Evolutionary conservation across 2,888 invertebrate genomes (phyloP).

Genomic region (Aphodius granarius): DNA sequence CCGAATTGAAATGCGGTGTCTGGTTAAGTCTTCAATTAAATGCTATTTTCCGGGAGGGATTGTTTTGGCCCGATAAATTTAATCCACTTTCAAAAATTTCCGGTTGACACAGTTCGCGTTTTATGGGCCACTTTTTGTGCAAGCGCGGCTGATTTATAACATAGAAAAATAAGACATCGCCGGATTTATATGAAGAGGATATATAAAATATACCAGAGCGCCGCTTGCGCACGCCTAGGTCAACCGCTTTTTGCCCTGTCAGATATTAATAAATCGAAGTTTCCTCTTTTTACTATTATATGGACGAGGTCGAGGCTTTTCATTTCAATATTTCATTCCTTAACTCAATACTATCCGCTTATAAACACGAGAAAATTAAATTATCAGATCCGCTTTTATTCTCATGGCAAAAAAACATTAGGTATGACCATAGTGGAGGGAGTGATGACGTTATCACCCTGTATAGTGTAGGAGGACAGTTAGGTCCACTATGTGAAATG

Average conservation of each 20-base stretch:
- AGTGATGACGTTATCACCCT: too few relatives aligned
- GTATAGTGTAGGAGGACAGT: too few relatives aligned
- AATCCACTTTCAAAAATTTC: not conserved
- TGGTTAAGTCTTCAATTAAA: not conserved
- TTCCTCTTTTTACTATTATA: not conserved
- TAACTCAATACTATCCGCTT: not conserved
- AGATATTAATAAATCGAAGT: not conserved
- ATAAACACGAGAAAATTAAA: not conserved
- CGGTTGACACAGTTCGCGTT: not conserved
- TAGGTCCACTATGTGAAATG: too few relatives aligned
- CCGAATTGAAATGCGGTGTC: not conserved
- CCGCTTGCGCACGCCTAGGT: not conserved
- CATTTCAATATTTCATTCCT: not conserved
- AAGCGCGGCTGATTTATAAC: not conserved
- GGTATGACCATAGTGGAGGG: too few relatives aligned
- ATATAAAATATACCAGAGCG: not conserved
- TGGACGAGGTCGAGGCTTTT: not conserved
- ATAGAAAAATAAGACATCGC: not conserved
- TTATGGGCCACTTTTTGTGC: not conserved
- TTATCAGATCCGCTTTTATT: not conserved
- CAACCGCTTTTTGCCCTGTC: not conserved
- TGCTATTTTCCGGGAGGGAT: not conserved
- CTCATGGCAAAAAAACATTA: too few relatives aligned
- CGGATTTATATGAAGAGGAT: not conserved
- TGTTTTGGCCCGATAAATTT: not conserved